A percentile compares a stretch with the other conserved stretches of the same genome.
Conservation (phyloP, 2,888 invertebrate genomes). For the Empis stercorea region DNA sequence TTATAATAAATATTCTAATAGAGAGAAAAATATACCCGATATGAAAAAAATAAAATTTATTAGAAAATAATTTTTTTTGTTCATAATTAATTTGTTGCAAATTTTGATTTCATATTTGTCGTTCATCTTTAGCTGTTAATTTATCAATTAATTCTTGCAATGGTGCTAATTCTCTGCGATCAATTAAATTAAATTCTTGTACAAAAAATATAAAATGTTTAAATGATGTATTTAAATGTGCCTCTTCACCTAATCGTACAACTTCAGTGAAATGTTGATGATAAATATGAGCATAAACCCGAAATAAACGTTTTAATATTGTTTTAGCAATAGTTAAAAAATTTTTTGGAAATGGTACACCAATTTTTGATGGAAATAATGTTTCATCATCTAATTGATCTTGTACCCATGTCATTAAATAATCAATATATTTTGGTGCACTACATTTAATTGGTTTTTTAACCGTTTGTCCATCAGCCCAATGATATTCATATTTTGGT, state of each 20-base stretch:
- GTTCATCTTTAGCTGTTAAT: conserved; percentile 77
- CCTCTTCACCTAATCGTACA: conserved; percentile 94
- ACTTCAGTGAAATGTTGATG: conserved; percentile 99
- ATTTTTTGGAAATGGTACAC: conserved; percentile 96
- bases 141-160: conserved; percentile 96
- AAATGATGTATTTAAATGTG: conserved; percentile 97
- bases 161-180: conserved; percentile 90
- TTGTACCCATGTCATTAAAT: conserved; percentile 99
- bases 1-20: too few relatives aligned
- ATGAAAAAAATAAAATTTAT: too few relatives aligned
- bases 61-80: too few relatives aligned
- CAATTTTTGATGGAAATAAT: conserved; percentile 96
- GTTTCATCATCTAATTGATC: conserved; percentile 98
- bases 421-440: conserved; percentile 98
- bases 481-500: conserved; percentile 98
- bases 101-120: conserved; percentile 44
- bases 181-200: conserved; percentile 94
- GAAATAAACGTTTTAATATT: conserved; percentile 92
- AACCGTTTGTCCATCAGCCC: conserved; percentile 97
- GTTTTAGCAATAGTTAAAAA: conserved; percentile 95
- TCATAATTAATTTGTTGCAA: too few relatives aligned
- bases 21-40: too few relatives aligned
- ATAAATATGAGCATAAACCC: conserved; percentile 99
- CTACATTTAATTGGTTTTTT: conserved; percentile 99
- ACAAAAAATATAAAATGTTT: conserved; percentile 95